phyloP scores from a whole-genome alignment of 2,888 invertebrate genomes.

The Autographa pulchrina region DNA sequence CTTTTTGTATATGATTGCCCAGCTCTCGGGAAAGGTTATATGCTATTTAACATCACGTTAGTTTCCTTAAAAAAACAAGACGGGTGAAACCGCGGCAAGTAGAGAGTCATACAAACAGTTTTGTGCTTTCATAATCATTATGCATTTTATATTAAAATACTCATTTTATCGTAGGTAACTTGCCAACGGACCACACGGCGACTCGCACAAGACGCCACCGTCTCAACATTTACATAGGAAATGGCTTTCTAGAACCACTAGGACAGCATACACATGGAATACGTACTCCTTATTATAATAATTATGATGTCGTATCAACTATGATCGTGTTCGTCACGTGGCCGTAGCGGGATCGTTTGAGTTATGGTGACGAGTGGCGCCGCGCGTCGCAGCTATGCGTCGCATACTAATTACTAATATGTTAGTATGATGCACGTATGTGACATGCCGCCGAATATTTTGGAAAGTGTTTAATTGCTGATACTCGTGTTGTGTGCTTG shows the following conservation, averaged over 20 bases:
- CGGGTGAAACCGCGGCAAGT: too few species aligned
- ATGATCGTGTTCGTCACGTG: slow-evolving; percentile 42
- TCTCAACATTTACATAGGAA: slow-evolving; percentile 31
- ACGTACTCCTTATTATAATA: slow-evolving; percentile 34
- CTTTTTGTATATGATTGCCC: too few species aligned
- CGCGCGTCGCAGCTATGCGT: slow-evolving; percentile 26
- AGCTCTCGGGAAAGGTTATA: too few species aligned
- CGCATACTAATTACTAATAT: slow-evolving; percentile 49
- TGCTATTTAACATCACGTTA: too few species aligned
- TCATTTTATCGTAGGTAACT: background rate
- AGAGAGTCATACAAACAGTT: background rate
- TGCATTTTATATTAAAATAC: background rate
- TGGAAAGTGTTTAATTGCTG: background rate
- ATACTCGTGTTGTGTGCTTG: background rate
- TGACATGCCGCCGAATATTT: slow-evolving; percentile 19
- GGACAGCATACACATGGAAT: slow-evolving; percentile 23
- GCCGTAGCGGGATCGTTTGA: slow-evolving; percentile 53
- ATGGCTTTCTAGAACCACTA: slow-evolving; percentile 36
- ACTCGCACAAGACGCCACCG: slow-evolving; percentile 35
- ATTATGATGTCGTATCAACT: slow-evolving; percentile 40
- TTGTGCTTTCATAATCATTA: background rate
- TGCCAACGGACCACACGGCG: slow-evolving; percentile 34
- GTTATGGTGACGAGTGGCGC: slow-evolving; percentile 50
- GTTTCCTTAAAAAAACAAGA: too few species aligned
- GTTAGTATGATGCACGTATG: slow-evolving; percentile 22